Evolutionary conservation across 1,140 invertebrate genomes (phyloP).

Genomic region (Meteorus sp.): DNA sequence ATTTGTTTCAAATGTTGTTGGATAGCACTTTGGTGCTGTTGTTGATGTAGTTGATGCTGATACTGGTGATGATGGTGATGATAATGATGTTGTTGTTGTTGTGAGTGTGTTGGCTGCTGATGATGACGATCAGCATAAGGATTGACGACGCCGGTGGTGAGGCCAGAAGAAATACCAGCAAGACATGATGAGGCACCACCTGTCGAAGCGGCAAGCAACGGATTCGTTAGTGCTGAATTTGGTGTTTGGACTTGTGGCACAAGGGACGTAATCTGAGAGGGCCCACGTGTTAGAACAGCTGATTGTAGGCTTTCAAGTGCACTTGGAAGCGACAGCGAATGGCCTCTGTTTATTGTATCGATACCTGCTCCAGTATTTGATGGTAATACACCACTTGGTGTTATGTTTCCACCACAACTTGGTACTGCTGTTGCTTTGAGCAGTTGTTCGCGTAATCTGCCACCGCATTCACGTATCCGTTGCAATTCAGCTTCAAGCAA

Average conservation of each 20-base stretch:
- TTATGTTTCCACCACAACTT: conserved; percentile 24
- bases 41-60: conserved; percentile 37
- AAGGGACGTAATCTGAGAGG: conserved; percentile 40
- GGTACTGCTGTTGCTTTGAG: conserved; percentile 48
- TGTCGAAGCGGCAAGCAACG: conserved; percentile 48
- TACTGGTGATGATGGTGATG: conserved; percentile 35
- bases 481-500: conserved; percentile 72
- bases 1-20: conserved; percentile 52
- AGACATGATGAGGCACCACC: conserved; percentile 43
- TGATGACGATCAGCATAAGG: conserved; percentile 48
- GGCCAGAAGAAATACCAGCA: conserved; percentile 54
- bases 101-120: conserved; percentile 30
- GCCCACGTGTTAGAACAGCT: conserved; percentile 37
- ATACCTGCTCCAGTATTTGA: conserved; percentile 32
- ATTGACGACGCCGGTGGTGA: conserved; percentile 54
- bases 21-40: conserved; percentile 41
- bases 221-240: conserved; percentile 43
- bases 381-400: conserved; percentile 26
- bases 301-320: conserved; percentile 33
- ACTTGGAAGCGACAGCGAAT: conserved; percentile 30
- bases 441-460: conserved; percentile 49
- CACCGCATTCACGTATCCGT: conserved; percentile 63
- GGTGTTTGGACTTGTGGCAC: conserved; percentile 42
- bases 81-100: conserved; percentile 35
- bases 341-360: conserved; percentile 31